phyloP scores from a whole-genome alignment of 2,888 invertebrate genomes.

The Amphipyra berbera region DNA sequence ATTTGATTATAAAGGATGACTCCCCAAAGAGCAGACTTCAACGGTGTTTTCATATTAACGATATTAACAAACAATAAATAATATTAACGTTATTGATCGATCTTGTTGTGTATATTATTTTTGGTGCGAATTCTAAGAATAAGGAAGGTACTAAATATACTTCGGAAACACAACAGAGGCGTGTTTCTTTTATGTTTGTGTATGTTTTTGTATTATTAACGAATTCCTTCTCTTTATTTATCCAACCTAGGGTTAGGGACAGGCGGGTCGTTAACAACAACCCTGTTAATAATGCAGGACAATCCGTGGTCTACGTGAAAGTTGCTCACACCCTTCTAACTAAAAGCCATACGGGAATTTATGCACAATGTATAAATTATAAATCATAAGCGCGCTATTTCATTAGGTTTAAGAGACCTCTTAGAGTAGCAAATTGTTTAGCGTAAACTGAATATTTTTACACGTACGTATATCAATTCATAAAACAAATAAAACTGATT shows the following conservation, averaged over 20 bases:
- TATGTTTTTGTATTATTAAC: background rate
- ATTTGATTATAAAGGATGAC: constrained; percentile 1
- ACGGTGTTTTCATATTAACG: constrained; percentile 12
- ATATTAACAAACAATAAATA: background rate
- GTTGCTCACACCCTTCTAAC: constrained; percentile 36
- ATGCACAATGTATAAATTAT: constrained; percentile 22
- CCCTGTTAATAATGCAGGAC: constrained; percentile 43
- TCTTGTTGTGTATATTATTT: no score
- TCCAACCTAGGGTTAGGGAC: constrained; percentile 7
- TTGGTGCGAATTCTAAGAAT: background rate
- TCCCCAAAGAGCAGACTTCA: constrained; percentile 51
- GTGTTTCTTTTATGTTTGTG: background rate
- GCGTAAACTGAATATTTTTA: background rate
- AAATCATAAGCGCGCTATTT: constrained; percentile 12
- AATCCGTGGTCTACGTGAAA: constrained; percentile 42
- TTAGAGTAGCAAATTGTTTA: constrained; percentile 1
- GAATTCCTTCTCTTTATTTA: constrained; percentile 16
- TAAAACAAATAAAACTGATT: background rate
- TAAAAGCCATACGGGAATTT: constrained; percentile 26
- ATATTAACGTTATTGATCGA: no score
- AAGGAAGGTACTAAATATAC: background rate
- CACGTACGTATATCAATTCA: no score
- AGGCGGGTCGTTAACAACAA: constrained; percentile 17
- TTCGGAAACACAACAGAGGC: background rate
- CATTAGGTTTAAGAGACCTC: background rate